These are phyloP conservation scores for Hippocampus mohnikei DNA, from an alignment of 2,113 vertebrate genomes.

Conservation along the genomic window DNA sequence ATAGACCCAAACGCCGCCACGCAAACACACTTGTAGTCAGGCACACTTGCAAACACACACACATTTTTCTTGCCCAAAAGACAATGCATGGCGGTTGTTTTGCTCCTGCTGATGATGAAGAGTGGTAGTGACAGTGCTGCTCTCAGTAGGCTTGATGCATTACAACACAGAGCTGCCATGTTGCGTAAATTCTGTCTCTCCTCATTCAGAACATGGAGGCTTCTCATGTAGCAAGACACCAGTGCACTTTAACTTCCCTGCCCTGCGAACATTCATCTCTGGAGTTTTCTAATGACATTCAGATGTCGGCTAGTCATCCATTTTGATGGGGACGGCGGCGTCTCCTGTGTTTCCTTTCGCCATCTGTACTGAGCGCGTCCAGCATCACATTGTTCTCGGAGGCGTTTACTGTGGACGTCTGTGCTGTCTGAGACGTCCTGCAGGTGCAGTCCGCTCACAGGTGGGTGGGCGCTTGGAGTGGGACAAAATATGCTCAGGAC, in stretches of 20 bases:
- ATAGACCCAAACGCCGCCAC: conserved; percentile 23
- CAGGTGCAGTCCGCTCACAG: conserved; percentile 47
- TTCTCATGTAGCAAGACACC: conserved; percentile 49
- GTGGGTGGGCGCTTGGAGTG: background rate
- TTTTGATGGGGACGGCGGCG: conserved; percentile 29
- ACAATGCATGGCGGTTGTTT: conserved; percentile 69
- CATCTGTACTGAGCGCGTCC: conserved; percentile 9
- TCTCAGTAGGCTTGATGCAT: conserved; percentile 65
- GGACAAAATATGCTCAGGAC: background rate
- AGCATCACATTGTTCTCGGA: conserved; percentile 7
- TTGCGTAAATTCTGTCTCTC: conserved; percentile 69
- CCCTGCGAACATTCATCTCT: conserved; percentile 41
- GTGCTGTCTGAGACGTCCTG: conserved; percentile 28
- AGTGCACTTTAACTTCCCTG: conserved; percentile 44
- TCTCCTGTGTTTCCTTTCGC: conserved; percentile 13
- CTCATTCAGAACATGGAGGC: conserved; percentile 67
- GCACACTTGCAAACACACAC: conserved; percentile 31
- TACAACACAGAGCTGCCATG: conserved; percentile 69
- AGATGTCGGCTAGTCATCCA: conserved; percentile 32
- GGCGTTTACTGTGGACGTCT: conserved; percentile 23
- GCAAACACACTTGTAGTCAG: conserved; percentile 22
- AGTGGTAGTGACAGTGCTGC: conserved; percentile 70
- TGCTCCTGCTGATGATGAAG: conserved; percentile 67
- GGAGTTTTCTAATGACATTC: conserved; percentile 47
- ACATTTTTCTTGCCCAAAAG: conserved; percentile 58